These are phyloP conservation scores for Ctenopoma multispine DNA, from an alignment of 2,797 vertebrate genomes.

Conservation along the genomic window DNA sequence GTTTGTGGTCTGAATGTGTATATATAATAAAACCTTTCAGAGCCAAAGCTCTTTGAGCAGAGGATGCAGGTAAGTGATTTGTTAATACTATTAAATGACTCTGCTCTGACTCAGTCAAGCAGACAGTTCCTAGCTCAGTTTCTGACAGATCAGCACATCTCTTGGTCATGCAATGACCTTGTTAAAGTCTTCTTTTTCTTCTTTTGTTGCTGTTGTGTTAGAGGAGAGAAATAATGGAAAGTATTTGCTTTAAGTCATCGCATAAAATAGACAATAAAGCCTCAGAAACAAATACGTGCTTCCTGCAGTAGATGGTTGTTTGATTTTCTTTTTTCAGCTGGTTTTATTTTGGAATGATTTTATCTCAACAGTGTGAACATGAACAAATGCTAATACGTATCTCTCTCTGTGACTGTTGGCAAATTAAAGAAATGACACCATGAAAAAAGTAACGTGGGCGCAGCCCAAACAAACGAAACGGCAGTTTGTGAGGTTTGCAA, in stretches of 20 bases:
- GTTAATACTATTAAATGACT: conserved; percentile 37
- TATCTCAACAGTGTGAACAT: not conserved
- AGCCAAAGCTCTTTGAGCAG: conserved; percentile 47
- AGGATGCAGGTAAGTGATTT: conserved; percentile 37
- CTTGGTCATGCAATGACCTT: conserved; percentile 56
- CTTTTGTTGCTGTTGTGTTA: conserved; percentile 66
- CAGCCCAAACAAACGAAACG: too few relatives aligned
- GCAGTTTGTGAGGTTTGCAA: too few relatives aligned
- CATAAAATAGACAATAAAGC: conserved; percentile 79
- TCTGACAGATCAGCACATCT: conserved; percentile 40
- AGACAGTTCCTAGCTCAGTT: conserved; percentile 38
- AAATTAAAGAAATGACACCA: too few relatives aligned
- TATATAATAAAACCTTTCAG: conserved; percentile 56
- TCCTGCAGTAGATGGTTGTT: too few relatives aligned
- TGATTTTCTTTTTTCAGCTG: not conserved
- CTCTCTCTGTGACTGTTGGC: too few relatives aligned
- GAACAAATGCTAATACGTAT: too few relatives aligned
- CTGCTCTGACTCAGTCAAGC: conserved; percentile 34
- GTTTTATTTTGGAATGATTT: not conserved
- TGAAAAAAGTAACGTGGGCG: too few relatives aligned
- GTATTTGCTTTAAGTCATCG: conserved; percentile 66
- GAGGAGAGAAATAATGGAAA: conserved; percentile 55
- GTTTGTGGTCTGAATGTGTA: conserved; percentile 69
- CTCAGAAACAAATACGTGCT: conserved; percentile 46
- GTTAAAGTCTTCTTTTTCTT: conserved; percentile 48